Evolutionary conservation across 2,797 vertebrate genomes (phyloP), one percentile per base, ranked within the genome.

Genomic region (Harpagifer antarcticus): DNA sequence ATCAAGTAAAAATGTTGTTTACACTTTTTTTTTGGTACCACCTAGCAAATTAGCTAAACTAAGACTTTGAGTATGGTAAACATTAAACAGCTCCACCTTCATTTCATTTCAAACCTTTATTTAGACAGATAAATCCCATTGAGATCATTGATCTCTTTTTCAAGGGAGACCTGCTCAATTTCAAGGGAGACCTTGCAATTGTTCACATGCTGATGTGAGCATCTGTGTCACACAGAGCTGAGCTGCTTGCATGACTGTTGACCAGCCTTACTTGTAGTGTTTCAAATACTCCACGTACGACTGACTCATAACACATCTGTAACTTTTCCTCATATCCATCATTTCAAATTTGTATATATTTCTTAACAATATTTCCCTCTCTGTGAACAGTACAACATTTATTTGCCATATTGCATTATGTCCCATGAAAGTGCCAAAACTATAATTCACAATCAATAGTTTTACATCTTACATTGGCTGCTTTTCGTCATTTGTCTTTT

Each of bases 401-500:
- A 64, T 72, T 77, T 62, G 19, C 11, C 19, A 52, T 44, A 76
- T 82, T 56, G 68, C 86, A 73, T 79, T 61, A 77, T 47, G 61
- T 57, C 60, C 37, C 61, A 59, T 48, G 23, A 63, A 72, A 68
- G 57, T 40, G 45, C 12, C n/a, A 27, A 31, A 61, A 45, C n/a
- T 59, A 42, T 17, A 17, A 64, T 74, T 79, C 19, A 31, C 23
- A 1, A 43, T 55, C 54, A 61, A 55, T 62, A 65, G 69, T 72
- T 66, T 77, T 75, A 81, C 57, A 74, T 74, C 58, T 65, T 23
- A 27, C 31, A 54, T 23, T 43, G 19, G 53, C 50, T 55, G 17
- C 33, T 78, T 67, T 68, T 71, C 67, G 59, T 70, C 72, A 68
- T 89, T 69, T 79, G 72, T 78, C 50, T 79, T 67, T 37, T 49